phyloP scores from a whole-genome alignment of 1,140 invertebrate species.

The Thaumatotibia leucotreta region DNA sequence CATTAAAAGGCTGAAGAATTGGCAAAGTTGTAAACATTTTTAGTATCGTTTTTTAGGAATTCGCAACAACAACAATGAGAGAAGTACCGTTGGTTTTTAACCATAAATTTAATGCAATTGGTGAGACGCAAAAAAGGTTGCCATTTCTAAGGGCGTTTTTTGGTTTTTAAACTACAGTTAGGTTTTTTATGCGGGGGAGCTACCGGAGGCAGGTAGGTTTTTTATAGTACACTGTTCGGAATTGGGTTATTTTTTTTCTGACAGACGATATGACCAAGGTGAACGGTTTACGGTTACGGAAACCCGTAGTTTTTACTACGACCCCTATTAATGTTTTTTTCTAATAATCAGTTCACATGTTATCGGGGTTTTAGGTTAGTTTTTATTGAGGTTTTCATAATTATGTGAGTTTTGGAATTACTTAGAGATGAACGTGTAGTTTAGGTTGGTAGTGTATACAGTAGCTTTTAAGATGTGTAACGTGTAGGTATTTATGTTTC shows the following conservation, averaged over 20 bases:
- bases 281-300: slow-evolving; percentile 68
- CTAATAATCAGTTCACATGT: slow-evolving; percentile 59
- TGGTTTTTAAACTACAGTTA: slow-evolving; percentile 49
- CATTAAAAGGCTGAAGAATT: neutral
- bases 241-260: slow-evolving; percentile 65
- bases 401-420: neutral
- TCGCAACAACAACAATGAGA: neutral
- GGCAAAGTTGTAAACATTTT: slow-evolving; percentile 4
- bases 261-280: slow-evolving; percentile 60
- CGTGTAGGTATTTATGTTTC: too few relatives aligned
- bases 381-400: neutral
- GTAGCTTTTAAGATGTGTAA: too few relatives aligned
- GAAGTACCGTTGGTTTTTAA: slow-evolving; percentile 8
- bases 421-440: too few relatives aligned
- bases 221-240: slow-evolving; percentile 51
- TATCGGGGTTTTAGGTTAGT: slow-evolving; percentile 21
- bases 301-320: slow-evolving; percentile 55
- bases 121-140: neutral
- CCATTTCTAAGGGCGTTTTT: slow-evolving; percentile 5
- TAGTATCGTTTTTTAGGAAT: neutral
- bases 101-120: neutral
- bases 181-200: slow-evolving; percentile 48
- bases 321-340: slow-evolving; percentile 60
- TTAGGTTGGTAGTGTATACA: too few relatives aligned
- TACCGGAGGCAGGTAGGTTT: slow-evolving; percentile 61